A percentile compares a stretch with the other conserved stretches of the same genome.
Conservation (phyloP, 2,888 invertebrate species). For the Leptopilina myrica region DNA sequence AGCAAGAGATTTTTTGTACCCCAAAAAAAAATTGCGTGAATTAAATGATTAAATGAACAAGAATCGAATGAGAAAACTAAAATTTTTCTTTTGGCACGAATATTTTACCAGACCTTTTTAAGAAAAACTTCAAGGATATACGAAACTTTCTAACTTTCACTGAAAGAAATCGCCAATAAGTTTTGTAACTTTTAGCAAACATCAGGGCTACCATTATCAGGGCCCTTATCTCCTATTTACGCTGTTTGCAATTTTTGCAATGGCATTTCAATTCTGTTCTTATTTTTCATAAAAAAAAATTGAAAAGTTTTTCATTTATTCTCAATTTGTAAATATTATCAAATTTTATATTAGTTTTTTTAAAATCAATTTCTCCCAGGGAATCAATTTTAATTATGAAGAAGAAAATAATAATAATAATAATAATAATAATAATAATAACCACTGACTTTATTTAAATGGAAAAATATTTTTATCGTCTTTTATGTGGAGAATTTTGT, state of each 20-base stretch:
- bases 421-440: too few species aligned
- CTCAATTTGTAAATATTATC: too few species aligned
- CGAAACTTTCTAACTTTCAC: constrained; percentile 39
- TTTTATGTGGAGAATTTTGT: too few species aligned
- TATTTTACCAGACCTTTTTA: not conserved
- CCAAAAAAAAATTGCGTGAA: not conserved
- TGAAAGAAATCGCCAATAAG: constrained; percentile 26
- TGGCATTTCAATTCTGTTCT: not conserved
- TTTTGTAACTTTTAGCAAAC: constrained; percentile 30
- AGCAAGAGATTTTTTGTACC: not conserved
- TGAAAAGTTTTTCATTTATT: too few species aligned
- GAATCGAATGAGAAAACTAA: not conserved
- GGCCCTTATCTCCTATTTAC: not conserved
- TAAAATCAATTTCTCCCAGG: too few species aligned
- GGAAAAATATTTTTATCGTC: too few species aligned
- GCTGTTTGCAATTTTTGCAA: not conserved
- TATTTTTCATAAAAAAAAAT: not conserved
- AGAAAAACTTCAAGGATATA: constrained; percentile 13
- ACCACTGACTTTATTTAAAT: too few species aligned
- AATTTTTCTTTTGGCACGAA: not conserved
- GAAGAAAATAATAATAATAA: too few species aligned
- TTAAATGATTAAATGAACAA: not conserved
- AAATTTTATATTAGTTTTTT: too few species aligned
- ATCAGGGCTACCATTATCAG: not conserved
- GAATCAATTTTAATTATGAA: too few species aligned